Evolutionary conservation across 2,888 invertebrate genomes (phyloP), one percentile per base, ranked within the genome.

Genomic region (Megalurothrips usitatus): DNA sequence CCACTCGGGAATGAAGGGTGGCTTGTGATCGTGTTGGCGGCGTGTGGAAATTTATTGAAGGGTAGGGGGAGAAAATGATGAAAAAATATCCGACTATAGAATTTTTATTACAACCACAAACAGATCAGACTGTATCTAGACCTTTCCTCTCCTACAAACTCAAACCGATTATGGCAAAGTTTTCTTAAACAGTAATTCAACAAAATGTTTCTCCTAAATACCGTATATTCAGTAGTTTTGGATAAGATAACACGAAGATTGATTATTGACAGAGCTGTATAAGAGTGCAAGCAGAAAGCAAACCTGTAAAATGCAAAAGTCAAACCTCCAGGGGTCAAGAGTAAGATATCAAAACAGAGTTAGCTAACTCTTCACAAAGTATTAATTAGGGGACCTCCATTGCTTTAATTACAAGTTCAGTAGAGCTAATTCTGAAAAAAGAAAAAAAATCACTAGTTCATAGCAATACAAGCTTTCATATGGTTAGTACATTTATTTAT

Each of bases 91-190:
- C 19, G 2, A 68, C 23, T 75, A n/a, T 26, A 75, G 23, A 75
- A 75, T 26, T 75, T 75, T 75, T 75, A 75, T 26, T 75, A 75
- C 68, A 75, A 75, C 68, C 68, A 75, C 68, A 75, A 75, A 75
- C 23, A 75, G 68, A 75, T 75, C 68, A 75, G 68, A 75, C 68
- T 19, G 26, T 26, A 23, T 75, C 68, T 75, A 75, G 9, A 75
- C 68, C 68, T 12, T 75, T 75, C 68, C 68, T 75, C 68, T 75
- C 68, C 68, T 75, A 75, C 68, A 75, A 75, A 75, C 23, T 75
- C 26, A 23, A 75, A 10, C 58, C 68, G 23, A 12, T 75, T 75
- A 26, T 9, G 26, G 68, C 68, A 26, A 75, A 75, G 68, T 75
- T 75, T 26, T 26, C 68, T 26, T 26, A 9, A 75, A 75, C 68